Base-by-base conservation (phyloP, 2,888 invertebrate genomes). In the Drosophila kokeensis region DNA sequence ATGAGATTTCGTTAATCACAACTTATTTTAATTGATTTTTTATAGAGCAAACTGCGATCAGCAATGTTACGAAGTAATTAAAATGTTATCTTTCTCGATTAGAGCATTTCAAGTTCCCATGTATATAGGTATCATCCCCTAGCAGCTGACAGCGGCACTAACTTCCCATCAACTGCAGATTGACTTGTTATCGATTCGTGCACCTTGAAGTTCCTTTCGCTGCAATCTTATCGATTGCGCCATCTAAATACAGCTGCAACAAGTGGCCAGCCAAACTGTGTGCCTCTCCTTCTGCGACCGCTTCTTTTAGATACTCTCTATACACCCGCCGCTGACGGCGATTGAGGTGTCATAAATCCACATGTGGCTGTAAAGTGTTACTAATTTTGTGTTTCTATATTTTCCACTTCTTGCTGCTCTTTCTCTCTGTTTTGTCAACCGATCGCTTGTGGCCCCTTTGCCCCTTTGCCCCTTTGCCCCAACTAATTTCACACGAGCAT, bases 281-380 rank as follows among this genome's bases (percentile, higher is more conserved):
- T 45, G 15, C 21, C 15, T 24, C 42, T 21, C n/a, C 42, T 34
- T 5, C 21, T 21, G 5, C 48, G 58, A 6, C 32, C 24, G 64
- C 10, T 59, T 52, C 55, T 21, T 15, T 18, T 15, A 49, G 13
- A n/a, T 13, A 24, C 42, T 7, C 30, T 11, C 24, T 62, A 59
- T 62, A 59, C 53, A 52, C 42, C 53, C 48, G 29, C 54, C 42
- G 34, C 30, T n/a, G 48, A 42, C 45, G 40, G 36, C 45, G 34
- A 54, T 38, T 36, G 69, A 73, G 79, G 80, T 79, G 81, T 85
- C 85, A 89, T 87, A 90, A 90, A 90, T 88, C 79, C 90, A 89
- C 88, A 90, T 87, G 82, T 90, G 90, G 80, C 74, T 84, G 84
- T 85, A 90, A 88, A 90, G 87, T 88, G 85, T 81, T 84, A 83